Conservation (phyloP, 2,797 vertebrate species). For the Pangasius macronema region DNA sequence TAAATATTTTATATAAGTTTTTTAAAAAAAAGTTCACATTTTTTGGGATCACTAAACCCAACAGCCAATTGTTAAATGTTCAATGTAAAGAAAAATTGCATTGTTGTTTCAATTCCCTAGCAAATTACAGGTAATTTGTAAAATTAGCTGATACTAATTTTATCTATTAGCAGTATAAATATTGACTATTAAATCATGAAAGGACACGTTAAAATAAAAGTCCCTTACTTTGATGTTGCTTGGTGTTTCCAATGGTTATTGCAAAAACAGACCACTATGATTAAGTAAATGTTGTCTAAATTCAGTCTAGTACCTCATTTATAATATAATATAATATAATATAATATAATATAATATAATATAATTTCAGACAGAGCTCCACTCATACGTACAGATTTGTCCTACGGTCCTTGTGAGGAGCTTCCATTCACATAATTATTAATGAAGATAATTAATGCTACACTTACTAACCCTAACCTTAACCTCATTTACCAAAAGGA, state of each 20-base stretch:
- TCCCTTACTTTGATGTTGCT: not conserved
- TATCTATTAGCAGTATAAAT: not conserved
- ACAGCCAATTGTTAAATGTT: not conserved
- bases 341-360: not conserved
- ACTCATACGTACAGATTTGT: not conserved
- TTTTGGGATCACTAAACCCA: not conserved
- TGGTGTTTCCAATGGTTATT: not conserved
- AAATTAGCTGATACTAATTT: not conserved
- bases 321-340: not conserved
- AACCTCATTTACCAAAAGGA: not conserved
- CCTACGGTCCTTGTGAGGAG: not conserved
- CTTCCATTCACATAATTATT: not conserved
- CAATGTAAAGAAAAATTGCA: not conserved
- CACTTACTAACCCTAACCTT: not conserved
- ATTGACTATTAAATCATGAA: slow-evolving; percentile 1
- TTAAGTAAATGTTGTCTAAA: not conserved
- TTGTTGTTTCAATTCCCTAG: not conserved
- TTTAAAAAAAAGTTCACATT: not conserved
- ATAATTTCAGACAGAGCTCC: not conserved
- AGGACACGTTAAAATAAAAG: not conserved
- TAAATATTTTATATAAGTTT: no score
- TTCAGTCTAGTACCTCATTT: not conserved
- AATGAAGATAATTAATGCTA: not conserved
- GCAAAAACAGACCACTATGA: not conserved
- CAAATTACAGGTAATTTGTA: not conserved